These are phyloP conservation scores for Bos indicus DNA, from an alignment of 2,113 vertebrate species.

Conservation along the genomic window DNA sequence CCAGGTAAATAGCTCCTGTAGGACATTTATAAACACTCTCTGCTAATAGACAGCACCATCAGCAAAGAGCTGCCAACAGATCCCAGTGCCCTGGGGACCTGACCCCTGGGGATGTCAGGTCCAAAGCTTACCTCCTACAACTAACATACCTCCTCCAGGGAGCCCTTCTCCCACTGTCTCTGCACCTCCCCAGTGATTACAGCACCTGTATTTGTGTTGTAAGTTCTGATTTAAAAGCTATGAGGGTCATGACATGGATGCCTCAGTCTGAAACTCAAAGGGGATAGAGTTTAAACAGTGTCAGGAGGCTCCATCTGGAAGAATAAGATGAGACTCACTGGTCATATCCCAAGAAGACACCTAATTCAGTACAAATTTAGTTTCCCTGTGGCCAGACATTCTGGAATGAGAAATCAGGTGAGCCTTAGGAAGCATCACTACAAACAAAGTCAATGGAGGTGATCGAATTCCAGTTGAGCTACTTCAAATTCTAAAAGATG, in stretches of 20 bases:
- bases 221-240: neutral
- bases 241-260: fast-evolving
- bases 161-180: neutral
- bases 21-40: neutral
- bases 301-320: neutral
- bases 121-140: neutral
- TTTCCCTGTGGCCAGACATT: neutral
- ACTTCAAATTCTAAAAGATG: no score
- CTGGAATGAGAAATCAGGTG: no score
- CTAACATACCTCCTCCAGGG: no score
- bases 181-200: neutral
- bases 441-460: no score
- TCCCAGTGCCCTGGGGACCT: neutral
- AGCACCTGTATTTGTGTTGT: neutral
- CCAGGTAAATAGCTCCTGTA: neutral
- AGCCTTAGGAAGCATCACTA: no score
- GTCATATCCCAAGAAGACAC: neutral
- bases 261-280: neutral
- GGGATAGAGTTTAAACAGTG: fast-evolving
- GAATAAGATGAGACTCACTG: neutral
- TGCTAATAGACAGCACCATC: neutral
- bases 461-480: no score
- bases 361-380: neutral
- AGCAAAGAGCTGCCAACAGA: neutral
- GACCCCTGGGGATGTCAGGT: neutral